Percentiles rank a stretch among this genome's conserved stretches.
Conservation (phyloP, 2,888 invertebrate genomes). For the Teleogryllus oceanicus region DNA sequence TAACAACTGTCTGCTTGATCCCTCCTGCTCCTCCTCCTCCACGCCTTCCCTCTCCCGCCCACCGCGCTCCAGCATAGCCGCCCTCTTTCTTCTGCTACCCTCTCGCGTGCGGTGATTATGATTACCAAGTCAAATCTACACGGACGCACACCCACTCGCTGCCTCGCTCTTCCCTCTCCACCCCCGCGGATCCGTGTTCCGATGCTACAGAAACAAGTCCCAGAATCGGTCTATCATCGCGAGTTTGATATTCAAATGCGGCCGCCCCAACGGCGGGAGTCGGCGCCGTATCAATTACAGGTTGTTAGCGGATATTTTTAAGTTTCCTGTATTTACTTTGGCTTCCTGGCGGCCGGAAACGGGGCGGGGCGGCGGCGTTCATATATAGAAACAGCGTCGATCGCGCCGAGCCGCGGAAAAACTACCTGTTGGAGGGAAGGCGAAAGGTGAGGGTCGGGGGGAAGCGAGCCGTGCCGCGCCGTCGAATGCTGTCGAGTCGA, state of each 20-base stretch:
- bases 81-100: neutral
- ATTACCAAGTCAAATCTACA: neutral
- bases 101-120: neutral
- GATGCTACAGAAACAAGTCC: neutral
- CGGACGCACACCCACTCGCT: no score
- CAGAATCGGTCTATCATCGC: neutral
- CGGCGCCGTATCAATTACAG: conserved; percentile 1
- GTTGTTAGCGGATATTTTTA: conserved; percentile 18
- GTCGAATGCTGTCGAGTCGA: neutral
- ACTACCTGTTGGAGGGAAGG: no score
- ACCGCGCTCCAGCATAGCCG: neutral
- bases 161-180: neutral
- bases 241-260: conserved; percentile 12
- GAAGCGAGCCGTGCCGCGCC: no score
- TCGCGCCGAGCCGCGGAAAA: no score
- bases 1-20: no score
- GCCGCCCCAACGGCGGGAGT: neutral
- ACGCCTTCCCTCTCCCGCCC: no score
- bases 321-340: conserved; percentile 1
- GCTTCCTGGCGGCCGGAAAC: neutral
- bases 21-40: no score
- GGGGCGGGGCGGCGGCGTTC: neutral
- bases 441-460: no score
- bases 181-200: neutral
- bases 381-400: neutral